Conservation (phyloP, 2,113 vertebrate genomes). For the Pipa parva region DNA sequence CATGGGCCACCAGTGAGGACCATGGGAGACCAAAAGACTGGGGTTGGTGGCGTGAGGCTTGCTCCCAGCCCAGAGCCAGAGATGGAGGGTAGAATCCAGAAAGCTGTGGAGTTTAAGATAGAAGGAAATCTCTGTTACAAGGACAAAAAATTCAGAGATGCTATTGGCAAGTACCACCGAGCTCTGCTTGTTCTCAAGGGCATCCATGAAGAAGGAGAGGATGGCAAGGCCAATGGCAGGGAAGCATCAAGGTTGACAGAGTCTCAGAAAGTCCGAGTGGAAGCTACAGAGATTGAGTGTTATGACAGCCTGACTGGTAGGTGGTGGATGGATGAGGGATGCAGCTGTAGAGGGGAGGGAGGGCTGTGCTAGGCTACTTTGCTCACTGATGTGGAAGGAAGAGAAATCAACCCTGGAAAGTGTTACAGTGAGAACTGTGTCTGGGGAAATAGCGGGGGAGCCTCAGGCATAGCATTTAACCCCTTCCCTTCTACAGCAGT, state of each 20-base stretch:
- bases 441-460: neutral
- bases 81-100: slow-evolving; percentile 80
- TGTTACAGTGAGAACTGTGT: neutral
- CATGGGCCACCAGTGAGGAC: slow-evolving; percentile 71
- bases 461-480: neutral
- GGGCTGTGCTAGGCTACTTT: slow-evolving; percentile 8
- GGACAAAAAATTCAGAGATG: slow-evolving; percentile 89
- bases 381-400: slow-evolving; percentile 16
- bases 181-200: slow-evolving; percentile 87
- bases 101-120: slow-evolving; percentile 81
- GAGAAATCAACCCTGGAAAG: slow-evolving; percentile 15
- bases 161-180: slow-evolving; percentile 87
- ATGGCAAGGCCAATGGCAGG: slow-evolving; percentile 58
- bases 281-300: slow-evolving; percentile 87
- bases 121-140: slow-evolving; percentile 87
- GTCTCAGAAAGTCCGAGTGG: slow-evolving; percentile 79
- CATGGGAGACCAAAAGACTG: slow-evolving; percentile 69
- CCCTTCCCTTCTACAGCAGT: neutral
- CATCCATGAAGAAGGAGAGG: slow-evolving; percentile 61
- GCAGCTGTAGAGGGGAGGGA: slow-evolving; percentile 9
- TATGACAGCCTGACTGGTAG: slow-evolving; percentile 87
- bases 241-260: slow-evolving; percentile 66
- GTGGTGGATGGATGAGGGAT: slow-evolving; percentile 28
- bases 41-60: slow-evolving; percentile 69
- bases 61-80: slow-evolving; percentile 66